Conservation (phyloP, 2,888 invertebrate species). For the Lymantria monacha region DNA sequence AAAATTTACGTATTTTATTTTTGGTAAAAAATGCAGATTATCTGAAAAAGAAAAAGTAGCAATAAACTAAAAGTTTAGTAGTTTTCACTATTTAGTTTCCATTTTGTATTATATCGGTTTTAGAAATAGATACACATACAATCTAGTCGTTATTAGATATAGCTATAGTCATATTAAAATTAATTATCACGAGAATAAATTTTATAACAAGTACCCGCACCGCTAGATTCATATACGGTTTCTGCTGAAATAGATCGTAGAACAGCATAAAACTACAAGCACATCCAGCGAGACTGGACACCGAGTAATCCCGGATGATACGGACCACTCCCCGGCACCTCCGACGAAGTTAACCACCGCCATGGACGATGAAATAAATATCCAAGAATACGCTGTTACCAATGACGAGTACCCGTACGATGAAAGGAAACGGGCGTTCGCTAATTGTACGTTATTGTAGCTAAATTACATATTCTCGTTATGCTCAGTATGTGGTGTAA, state of each 20-base stretch:
- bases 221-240: background rate
- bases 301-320: background rate
- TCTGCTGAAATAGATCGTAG: background rate
- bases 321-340: background rate
- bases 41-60: no score
- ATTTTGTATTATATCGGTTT: no score
- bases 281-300: slow-evolving; percentile 1
- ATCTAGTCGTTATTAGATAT: no score
- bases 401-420: background rate
- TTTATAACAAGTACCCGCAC: no score
- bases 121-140: no score
- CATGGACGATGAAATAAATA: background rate
- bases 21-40: no score
- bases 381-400: background rate
- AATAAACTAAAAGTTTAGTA: no score
- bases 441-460: slow-evolving; percentile 11
- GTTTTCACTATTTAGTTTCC: no score
- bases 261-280: slow-evolving; percentile 5
- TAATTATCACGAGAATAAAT: no score
- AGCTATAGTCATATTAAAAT: no score
- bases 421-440: slow-evolving; percentile 4
- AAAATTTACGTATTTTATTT: no score
- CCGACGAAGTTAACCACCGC: background rate
- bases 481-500: background rate
- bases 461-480: background rate